Percentiles rank a stretch among this genome's conserved stretches.
These are phyloP conservation scores for Agriotes lineatus DNA, from an alignment of 2,888 invertebrate species.

Conservation along the genomic window DNA sequence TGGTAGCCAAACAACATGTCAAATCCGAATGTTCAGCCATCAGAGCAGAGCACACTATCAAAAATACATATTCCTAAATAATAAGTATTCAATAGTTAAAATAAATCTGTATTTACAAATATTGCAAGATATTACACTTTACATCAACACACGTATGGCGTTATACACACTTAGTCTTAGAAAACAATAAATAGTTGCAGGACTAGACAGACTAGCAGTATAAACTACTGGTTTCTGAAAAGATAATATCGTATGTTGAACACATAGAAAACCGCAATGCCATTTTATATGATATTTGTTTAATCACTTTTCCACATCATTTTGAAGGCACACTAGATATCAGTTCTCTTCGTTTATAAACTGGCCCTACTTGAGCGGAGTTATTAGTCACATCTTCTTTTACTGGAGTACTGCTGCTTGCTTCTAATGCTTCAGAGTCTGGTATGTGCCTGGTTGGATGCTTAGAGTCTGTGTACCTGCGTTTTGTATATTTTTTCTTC, in stretches of 20 bases:
- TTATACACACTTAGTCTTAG: constrained; percentile 34
- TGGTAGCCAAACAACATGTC: too few species aligned
- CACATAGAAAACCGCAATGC: constrained; percentile 17
- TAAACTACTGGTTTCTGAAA: constrained; percentile 18
- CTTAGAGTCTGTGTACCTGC: constrained; percentile 72
- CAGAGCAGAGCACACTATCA: background rate
- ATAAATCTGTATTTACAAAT: constrained; percentile 43
- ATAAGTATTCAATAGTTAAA: constrained; percentile 18
- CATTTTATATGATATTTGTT: background rate
- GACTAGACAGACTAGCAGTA: constrained; percentile 35
- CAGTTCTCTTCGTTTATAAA: constrained; percentile 85
- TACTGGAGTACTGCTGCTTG: constrained; percentile 30
- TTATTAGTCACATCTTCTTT: constrained; percentile 48
- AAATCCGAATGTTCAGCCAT: background rate
- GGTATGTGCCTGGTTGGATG: constrained; percentile 72
- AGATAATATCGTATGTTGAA: constrained; percentile 8
- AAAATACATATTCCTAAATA: background rate
- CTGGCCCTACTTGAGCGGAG: constrained; percentile 61
- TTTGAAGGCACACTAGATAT: constrained; percentile 79
- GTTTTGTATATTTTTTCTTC: constrained; percentile 72
- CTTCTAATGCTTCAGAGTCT: constrained; percentile 67
- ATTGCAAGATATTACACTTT: constrained; percentile 32
- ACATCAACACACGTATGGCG: constrained; percentile 29
- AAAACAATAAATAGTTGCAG: constrained; percentile 28
- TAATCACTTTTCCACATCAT: constrained; percentile 33